Evolutionary conservation across 2,888 invertebrate genomes (phyloP).

Genomic region (Aradus depressus): DNA sequence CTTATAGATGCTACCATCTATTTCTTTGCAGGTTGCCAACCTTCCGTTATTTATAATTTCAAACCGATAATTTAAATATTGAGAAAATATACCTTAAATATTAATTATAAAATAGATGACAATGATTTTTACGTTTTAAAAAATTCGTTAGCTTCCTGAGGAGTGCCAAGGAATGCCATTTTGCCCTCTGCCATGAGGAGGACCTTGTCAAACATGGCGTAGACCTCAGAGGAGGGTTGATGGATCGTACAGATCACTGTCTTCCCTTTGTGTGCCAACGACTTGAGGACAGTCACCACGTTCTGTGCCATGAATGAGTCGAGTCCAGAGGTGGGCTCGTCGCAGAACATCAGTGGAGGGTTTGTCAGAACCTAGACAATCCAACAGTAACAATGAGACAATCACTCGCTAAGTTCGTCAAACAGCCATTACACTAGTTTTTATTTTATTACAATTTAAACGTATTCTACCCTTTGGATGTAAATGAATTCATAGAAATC

Average conservation of each 20-base stretch:
- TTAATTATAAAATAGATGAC: too few relatives aligned
- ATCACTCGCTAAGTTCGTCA: too few relatives aligned
- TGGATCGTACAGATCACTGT: slow-evolving; percentile 89
- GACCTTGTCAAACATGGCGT: slow-evolving; percentile 78
- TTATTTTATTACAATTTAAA: too few relatives aligned
- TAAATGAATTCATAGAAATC: too few relatives aligned
- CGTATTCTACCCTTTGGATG: too few relatives aligned
- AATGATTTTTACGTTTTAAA: slow-evolving; percentile 57
- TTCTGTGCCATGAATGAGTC: slow-evolving; percentile 96
- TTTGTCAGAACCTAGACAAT: slow-evolving; percentile 63
- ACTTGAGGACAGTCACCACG: slow-evolving; percentile 59
- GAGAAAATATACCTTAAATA: too few relatives aligned
- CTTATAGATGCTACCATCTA: too few relatives aligned
- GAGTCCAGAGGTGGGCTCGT: slow-evolving; percentile 92
- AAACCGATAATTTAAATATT: too few relatives aligned
- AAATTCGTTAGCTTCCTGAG: slow-evolving; percentile 64
- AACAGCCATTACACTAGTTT: too few relatives aligned
- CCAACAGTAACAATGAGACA: background rate
- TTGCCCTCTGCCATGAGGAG: slow-evolving; percentile 84
- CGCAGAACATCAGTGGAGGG: slow-evolving; percentile 90
- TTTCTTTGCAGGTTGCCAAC: too few relatives aligned
- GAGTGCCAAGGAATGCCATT: slow-evolving; percentile 75
- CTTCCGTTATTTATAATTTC: too few relatives aligned
- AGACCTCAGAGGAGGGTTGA: slow-evolving; percentile 87
- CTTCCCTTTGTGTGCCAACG: slow-evolving; percentile 51